phyloP scores from a whole-genome alignment of 2,888 invertebrate genomes.

The Oeneis ivallda region DNA sequence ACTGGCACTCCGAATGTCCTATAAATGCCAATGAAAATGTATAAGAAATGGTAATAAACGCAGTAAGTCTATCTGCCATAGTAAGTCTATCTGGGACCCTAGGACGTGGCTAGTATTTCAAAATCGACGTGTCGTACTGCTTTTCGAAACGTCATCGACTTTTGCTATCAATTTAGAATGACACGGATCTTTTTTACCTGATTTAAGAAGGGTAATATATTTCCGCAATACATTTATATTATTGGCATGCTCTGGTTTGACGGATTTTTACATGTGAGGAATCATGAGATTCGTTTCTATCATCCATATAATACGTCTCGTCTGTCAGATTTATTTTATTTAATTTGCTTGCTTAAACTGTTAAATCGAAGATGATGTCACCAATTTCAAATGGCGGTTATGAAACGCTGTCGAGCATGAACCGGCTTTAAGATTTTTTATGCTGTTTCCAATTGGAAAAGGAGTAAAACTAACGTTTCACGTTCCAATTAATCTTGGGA shows the following conservation, averaged over 20 bases:
- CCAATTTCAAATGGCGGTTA: conserved; percentile 6
- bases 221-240: no score
- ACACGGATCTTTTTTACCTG: background rate
- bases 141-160: background rate
- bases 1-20: conserved; percentile 1
- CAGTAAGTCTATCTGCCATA: conserved; percentile 15
- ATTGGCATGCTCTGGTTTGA: no score
- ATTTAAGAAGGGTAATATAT: no score
- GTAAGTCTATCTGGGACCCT: background rate
- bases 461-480: conserved; percentile 8
- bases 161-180: background rate
- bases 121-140: conserved; percentile 5
- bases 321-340: no score
- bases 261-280: no score
- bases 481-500: conserved; percentile 18
- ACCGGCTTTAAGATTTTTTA: conserved; percentile 4
- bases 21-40: conserved; percentile 13
- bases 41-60: conserved; percentile 18
- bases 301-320: no score
- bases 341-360: no score
- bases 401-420: background rate
- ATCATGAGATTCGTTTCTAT: no score
- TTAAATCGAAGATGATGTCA: conserved; percentile 7
- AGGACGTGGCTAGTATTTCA: conserved; percentile 10
- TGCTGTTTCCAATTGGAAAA: background rate